Percentiles rank a stretch among this genome's conserved stretches.
These are phyloP conservation scores for Podarcis raffonei DNA, from an alignment of 2,113 vertebrate species.

Conservation along the genomic window DNA sequence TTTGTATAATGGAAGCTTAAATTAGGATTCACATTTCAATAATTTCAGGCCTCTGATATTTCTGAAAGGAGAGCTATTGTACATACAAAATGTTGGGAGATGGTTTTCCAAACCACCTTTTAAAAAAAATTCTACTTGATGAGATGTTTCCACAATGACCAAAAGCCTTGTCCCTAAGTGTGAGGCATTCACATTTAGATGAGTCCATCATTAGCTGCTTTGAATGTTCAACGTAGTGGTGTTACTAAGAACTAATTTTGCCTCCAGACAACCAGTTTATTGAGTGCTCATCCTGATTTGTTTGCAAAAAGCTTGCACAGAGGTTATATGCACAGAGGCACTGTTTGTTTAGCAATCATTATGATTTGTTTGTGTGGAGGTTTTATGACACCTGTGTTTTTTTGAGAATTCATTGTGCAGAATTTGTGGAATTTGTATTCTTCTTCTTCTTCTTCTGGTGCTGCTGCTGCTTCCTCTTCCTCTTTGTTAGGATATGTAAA, in stretches of 20 bases:
- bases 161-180: neutral
- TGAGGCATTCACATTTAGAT: neutral
- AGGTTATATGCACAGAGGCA: no score
- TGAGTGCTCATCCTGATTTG: no score
- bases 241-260: conserved; percentile 32
- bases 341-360: no score
- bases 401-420: no score
- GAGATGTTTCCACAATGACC: conserved; percentile 25
- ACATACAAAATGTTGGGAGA: neutral
- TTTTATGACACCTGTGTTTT: no score
- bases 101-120: neutral
- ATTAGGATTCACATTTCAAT: conserved; percentile 6
- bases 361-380: no score
- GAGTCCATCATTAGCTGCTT: neutral
- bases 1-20: neutral
- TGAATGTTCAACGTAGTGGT: conserved; percentile 9
- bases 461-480: no score
- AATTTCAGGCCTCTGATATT: neutral
- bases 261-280: no score
- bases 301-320: no score
- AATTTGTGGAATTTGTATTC: no score
- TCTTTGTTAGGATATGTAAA: no score
- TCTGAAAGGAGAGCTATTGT: neutral
- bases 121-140: neutral
- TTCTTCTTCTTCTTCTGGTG: no score